Conservation (phyloP, 2,113 vertebrate genomes). For the Pithys albifrons region DNA sequence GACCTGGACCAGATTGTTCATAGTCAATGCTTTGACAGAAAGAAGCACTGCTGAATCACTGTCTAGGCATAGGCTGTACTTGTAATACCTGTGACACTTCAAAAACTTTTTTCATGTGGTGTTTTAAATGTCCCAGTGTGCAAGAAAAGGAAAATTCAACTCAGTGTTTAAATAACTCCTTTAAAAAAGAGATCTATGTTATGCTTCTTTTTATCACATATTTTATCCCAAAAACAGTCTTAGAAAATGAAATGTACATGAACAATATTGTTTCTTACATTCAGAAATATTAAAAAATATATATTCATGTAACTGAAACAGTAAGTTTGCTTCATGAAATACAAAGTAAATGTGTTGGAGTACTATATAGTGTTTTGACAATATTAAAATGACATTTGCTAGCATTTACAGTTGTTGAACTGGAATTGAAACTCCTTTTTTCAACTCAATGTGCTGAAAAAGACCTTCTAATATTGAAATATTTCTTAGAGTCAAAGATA, state of each 20-base stretch:
- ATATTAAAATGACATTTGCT: neutral
- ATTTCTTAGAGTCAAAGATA: neutral
- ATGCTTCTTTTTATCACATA: neutral
- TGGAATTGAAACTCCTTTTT: neutral
- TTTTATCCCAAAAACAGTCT: neutral
- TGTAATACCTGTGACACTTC: constrained; percentile 6
- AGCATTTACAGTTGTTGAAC: neutral
- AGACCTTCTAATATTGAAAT: neutral
- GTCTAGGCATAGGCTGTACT: neutral
- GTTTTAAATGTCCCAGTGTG: neutral
- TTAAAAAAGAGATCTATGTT: neutral
- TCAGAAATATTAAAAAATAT: neutral
- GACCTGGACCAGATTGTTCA: neutral
- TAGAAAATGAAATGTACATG: neutral
- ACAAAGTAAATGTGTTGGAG: neutral
- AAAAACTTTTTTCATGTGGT: constrained; percentile 43
- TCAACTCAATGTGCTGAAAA: neutral
- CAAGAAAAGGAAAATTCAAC: neutral
- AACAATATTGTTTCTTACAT: neutral
- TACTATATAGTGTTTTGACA: neutral
- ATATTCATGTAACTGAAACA: neutral
- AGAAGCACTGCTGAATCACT: constrained; percentile 23
- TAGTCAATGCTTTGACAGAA: neutral
- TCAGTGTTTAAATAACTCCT: neutral
- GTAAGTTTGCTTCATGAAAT: neutral